Percentiles rank a stretch among this genome's conserved stretches.
phyloP scores from a whole-genome alignment of 2,113 vertebrate genomes.

The Callipepla squamata region DNA sequence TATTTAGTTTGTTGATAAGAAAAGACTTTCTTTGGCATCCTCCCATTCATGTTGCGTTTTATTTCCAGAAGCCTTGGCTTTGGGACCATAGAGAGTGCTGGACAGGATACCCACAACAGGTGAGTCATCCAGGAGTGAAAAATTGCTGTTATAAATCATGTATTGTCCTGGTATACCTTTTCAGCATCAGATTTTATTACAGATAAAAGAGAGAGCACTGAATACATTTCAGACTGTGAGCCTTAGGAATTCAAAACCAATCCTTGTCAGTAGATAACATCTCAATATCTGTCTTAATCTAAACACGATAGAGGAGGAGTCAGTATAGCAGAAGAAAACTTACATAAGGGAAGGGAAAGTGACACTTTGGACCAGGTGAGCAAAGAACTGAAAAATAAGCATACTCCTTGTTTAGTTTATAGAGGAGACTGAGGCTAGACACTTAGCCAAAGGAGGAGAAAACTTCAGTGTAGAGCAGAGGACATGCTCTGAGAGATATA shows the following conservation, averaged over 20 bases:
- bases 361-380: neutral
- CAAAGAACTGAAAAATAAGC: neutral
- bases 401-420: neutral
- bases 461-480: neutral
- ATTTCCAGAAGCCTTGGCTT: slow-evolving; percentile 89
- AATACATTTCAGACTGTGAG: neutral
- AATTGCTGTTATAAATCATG: neutral
- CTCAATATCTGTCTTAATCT: neutral
- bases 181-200: neutral
- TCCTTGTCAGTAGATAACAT: neutral
- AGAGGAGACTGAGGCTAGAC: neutral
- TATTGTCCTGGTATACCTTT: neutral
- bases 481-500: neutral
- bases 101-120: slow-evolving; percentile 88
- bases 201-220: neutral
- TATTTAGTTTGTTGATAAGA: neutral
- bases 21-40: neutral
- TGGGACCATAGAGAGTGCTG: slow-evolving; percentile 88
- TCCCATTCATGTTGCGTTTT: neutral
- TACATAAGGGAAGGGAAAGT: neutral
- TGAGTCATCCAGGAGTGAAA: slow-evolving; percentile 60
- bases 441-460: neutral
- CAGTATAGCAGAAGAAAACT: neutral
- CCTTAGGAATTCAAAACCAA: neutral
- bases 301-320: neutral